phyloP scores from a whole-genome alignment of 2,888 invertebrate species.

The Acronicta leporina region DNA sequence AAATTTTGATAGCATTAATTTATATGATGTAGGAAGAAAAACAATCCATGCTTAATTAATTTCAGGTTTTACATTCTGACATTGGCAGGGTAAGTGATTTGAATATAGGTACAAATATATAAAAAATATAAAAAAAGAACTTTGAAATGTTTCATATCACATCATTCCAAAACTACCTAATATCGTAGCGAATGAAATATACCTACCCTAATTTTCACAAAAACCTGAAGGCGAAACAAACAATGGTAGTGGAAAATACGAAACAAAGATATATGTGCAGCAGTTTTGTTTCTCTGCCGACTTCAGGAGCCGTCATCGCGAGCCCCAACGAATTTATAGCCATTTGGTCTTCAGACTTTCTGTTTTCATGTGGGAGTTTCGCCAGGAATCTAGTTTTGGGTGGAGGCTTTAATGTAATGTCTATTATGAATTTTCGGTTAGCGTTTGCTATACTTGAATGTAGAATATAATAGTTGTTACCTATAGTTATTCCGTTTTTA shows the following conservation, averaged over 20 bases:
- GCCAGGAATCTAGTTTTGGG: slow-evolving; percentile 47
- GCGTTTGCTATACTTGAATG: no score
- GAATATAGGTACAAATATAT: no score
- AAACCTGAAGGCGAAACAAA: slow-evolving; percentile 60
- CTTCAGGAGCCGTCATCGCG: slow-evolving; percentile 83
- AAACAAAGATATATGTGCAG: slow-evolving; percentile 80
- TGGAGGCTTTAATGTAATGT: slow-evolving; percentile 42
- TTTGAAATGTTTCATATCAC: not conserved
- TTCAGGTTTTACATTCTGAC: not conserved
- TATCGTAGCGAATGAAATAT: slow-evolving; percentile 16
- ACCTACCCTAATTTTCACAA: slow-evolving; percentile 38
- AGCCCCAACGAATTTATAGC: slow-evolving; percentile 82
- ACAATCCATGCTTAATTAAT: not conserved
- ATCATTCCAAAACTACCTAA: not conserved
- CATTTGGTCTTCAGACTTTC: slow-evolving; percentile 73
- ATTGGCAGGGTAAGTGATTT: not conserved
- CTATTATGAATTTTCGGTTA: slow-evolving; percentile 19
- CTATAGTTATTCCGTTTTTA: no score
- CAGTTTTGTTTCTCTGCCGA: slow-evolving; percentile 84
- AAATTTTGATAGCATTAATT: slow-evolving; percentile 6
- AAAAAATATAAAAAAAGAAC: no score
- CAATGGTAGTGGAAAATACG: slow-evolving; percentile 72
- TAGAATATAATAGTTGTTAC: no score
- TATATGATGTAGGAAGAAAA: slow-evolving; percentile 4
- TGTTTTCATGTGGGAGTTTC: slow-evolving; percentile 53